These are phyloP conservation scores for Nerophis ophidion DNA, from an alignment of 2,113 vertebrate species.

Conservation along the genomic window DNA sequence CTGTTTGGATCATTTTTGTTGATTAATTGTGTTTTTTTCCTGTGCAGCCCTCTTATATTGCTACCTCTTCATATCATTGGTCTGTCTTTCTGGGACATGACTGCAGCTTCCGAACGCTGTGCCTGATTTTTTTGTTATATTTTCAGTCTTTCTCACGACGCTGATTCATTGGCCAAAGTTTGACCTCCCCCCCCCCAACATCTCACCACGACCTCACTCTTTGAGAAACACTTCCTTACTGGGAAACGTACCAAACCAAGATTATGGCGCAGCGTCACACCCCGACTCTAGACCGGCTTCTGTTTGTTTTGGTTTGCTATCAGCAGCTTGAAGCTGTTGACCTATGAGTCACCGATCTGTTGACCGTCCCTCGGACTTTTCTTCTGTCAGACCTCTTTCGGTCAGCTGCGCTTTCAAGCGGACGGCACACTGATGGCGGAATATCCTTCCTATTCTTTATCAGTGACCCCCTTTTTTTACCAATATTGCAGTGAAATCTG, in stretches of 20 bases:
- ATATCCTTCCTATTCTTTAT: background rate
- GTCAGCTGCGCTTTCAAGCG: background rate
- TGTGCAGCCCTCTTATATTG: background rate
- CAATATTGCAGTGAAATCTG: too few species aligned
- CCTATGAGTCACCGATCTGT: conserved; percentile 8
- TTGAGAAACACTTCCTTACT: too few species aligned
- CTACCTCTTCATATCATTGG: too few species aligned
- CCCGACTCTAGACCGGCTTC: background rate
- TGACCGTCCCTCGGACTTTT: conserved; percentile 1
- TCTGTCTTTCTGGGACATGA: too few species aligned
- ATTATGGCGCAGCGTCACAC: too few species aligned
- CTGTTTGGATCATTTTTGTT: background rate
- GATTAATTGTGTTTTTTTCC: background rate
- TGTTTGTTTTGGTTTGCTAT: background rate
- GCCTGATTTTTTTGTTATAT: too few species aligned
- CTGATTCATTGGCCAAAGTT: too few species aligned
- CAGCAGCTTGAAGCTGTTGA: conserved; percentile 4
- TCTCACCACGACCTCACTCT: too few species aligned
- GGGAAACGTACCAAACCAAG: too few species aligned
- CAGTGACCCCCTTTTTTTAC: background rate
- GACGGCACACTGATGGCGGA: background rate
- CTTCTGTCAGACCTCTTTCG: conserved; percentile 3
- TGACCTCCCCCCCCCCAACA: too few species aligned
- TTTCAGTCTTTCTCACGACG: too few species aligned
- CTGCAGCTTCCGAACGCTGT: too few species aligned